phyloP scores from a whole-genome alignment of 1,140 invertebrate species.

The Popillia japonica region DNA sequence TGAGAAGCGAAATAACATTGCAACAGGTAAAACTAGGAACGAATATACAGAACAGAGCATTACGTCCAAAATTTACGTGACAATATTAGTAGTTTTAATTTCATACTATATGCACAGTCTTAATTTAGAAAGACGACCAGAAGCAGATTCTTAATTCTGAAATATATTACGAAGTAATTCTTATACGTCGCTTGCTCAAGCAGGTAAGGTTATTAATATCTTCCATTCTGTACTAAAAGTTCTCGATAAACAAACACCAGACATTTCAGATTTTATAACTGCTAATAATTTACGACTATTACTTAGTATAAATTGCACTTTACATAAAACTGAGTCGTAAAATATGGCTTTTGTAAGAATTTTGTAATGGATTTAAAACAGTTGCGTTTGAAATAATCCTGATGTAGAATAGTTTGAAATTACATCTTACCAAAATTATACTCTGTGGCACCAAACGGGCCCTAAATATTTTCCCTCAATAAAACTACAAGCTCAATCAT shows the following conservation, averaged over 20 bases:
- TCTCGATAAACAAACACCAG: not conserved
- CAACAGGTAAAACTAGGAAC: not conserved
- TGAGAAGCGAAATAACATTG: not conserved
- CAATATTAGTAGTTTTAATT: too few relatives aligned
- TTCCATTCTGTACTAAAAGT: not conserved
- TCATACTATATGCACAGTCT: too few relatives aligned
- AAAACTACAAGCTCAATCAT: too few relatives aligned
- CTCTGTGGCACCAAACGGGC: too few relatives aligned
- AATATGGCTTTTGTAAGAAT: not conserved
- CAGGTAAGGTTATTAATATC: slow-evolving; percentile 6
- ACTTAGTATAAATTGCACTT: not conserved
- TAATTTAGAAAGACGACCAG: too few relatives aligned
- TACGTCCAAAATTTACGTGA: too few relatives aligned
- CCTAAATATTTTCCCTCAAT: too few relatives aligned
- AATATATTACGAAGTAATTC: not conserved
- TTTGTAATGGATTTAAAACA: not conserved
- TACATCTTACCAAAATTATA: not conserved
- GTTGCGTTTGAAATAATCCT: not conserved
- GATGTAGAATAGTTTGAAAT: not conserved
- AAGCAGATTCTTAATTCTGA: too few relatives aligned
- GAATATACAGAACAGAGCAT: too few relatives aligned
- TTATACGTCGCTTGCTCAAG: not conserved
- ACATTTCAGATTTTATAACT: not conserved
- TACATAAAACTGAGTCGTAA: not conserved
- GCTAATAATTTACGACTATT: slow-evolving; percentile 5